Evolutionary conservation across 1,140 invertebrate genomes (phyloP).

Genomic region (Bombus sylvicola): DNA sequence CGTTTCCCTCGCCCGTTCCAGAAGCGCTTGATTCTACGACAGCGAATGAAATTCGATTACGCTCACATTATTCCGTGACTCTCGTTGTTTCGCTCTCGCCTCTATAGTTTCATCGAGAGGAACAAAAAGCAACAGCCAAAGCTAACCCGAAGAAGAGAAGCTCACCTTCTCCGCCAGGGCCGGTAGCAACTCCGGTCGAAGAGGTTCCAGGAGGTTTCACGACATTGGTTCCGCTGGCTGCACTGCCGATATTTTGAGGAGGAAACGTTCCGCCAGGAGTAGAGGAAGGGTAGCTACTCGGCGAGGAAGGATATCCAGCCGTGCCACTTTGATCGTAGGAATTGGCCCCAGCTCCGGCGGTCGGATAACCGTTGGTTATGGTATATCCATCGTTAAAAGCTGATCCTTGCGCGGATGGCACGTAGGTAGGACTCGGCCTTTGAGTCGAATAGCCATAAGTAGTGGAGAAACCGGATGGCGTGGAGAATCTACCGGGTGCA

Average conservation of each 20-base stretch:
- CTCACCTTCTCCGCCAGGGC: not conserved
- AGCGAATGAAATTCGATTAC: not conserved
- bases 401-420: not conserved
- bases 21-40: not conserved
- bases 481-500: not conserved
- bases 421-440: constrained; percentile 10
- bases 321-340: not conserved
- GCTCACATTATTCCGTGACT: not conserved
- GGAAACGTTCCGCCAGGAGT: not conserved
- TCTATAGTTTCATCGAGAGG: not conserved
- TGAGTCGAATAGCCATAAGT: constrained; percentile 22
- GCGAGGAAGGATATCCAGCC: not conserved
- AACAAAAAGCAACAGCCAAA: not conserved
- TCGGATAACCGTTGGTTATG: not conserved
- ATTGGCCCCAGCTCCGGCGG: too few relatives aligned
- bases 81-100: too few relatives aligned
- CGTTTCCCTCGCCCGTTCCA: not conserved
- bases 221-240: not conserved
- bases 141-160: not conserved
- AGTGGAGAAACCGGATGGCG: not conserved
- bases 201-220: not conserved
- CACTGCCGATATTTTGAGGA: not conserved
- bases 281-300: constrained; percentile 1
- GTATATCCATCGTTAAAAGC: not conserved
- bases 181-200: not conserved